These are phyloP conservation scores for Molanna angustata DNA, from an alignment of 2,888 invertebrate genomes.

Conservation along the genomic window DNA sequence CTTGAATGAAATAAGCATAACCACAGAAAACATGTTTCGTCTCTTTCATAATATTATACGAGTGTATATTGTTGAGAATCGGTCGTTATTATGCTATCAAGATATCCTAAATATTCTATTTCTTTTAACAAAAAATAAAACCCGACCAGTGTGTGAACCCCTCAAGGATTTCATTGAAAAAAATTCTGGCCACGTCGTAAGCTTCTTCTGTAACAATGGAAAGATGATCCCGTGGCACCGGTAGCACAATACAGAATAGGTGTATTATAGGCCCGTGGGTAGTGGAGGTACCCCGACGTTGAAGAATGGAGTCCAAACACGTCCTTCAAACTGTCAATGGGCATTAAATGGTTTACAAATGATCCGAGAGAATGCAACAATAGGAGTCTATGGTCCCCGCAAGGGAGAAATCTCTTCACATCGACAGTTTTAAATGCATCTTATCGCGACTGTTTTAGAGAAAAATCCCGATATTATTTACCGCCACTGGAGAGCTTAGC, in stretches of 20 bases:
- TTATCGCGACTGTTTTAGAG: conserved; percentile 7
- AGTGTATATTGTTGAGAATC: too few species aligned
- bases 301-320: too few species aligned
- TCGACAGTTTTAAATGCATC: conserved; percentile 10
- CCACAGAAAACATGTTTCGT: too few species aligned
- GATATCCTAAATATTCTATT: neutral
- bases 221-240: conserved; percentile 23
- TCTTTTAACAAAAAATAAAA: neutral
- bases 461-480: conserved; percentile 9
- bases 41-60: too few species aligned
- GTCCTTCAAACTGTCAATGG: conserved; percentile 31
- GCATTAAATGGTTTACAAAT: conserved; percentile 33
- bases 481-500: conserved; percentile 6
- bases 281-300: too few species aligned
- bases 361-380: conserved; percentile 30
- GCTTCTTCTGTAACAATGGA: conserved; percentile 22
- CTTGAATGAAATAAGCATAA: too few species aligned
- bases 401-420: conserved; percentile 13
- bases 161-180: conserved; percentile 3
- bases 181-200: conserved; percentile 1
- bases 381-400: conserved; percentile 17
- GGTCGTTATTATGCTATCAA: neutral
- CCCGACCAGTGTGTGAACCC: conserved; percentile 10
- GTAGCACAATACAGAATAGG: too few species aligned
- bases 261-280: too few species aligned